A percentile compares a stretch with the other conserved stretches of the same genome.
Conservation (phyloP, 1,140 invertebrate species). For the Nasonia giraulti region DNA sequence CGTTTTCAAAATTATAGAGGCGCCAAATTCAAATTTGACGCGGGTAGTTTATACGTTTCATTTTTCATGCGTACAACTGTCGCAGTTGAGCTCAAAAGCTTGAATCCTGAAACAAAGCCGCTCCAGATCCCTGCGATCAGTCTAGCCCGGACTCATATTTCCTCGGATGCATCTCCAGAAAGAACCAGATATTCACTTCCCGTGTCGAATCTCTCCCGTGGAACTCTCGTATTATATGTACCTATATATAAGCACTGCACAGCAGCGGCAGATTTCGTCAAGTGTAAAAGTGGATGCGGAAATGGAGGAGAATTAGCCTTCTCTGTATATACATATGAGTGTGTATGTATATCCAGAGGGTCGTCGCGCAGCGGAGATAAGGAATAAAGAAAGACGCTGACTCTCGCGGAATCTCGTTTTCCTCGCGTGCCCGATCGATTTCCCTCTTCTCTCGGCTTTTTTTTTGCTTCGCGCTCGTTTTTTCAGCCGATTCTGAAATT, state of each 20-base stretch:
- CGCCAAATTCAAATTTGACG: not conserved
- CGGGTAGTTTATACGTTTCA: not conserved
- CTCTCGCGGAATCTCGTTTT: not conserved
- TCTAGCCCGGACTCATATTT: no score
- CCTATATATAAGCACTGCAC: not conserved
- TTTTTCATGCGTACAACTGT: not conserved
- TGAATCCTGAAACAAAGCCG: no score
- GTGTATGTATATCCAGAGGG: no score
- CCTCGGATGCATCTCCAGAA: not conserved
- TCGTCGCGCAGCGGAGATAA: not conserved
- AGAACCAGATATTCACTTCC: slow-evolving; percentile 7
- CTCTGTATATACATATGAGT: not conserved
- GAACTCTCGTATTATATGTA: not conserved
- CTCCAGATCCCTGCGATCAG: no score
- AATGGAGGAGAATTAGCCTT: slow-evolving; percentile 23
- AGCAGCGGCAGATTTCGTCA: not conserved
- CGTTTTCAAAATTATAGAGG: not conserved
- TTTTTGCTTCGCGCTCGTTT: not conserved
- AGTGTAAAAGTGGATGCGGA: slow-evolving; percentile 36
- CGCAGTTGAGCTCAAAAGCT: no score
- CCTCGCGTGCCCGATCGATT: not conserved
- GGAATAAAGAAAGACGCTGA: slow-evolving; percentile 2
- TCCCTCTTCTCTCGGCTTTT: not conserved
- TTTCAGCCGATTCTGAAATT: slow-evolving; percentile 16
- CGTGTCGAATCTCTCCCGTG: no score